Evolutionary conservation across 2,797 vertebrate genomes (phyloP).

Genomic region (Percopsis omiscomaycus): DNA sequence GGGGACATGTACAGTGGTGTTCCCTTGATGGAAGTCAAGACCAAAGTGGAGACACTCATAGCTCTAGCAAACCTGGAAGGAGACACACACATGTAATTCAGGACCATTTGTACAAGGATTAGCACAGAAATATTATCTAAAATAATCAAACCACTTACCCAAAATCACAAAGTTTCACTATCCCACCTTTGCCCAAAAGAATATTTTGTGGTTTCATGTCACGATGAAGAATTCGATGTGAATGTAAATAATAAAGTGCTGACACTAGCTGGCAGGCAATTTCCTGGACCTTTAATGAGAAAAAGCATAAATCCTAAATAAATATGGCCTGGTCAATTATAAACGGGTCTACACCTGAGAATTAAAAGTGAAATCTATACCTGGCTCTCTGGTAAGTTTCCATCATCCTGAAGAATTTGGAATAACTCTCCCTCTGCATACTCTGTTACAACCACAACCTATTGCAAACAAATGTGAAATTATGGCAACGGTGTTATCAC

Average conservation of each 20-base stretch:
- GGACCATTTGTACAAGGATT: not conserved
- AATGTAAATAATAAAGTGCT: constrained; percentile 95
- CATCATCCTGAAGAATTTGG: constrained; percentile 94
- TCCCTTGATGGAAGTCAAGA: constrained; percentile 97
- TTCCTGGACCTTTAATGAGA: constrained; percentile 78
- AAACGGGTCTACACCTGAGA: not conserved
- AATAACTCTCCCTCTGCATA: constrained; percentile 96
- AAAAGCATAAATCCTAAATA: not conserved
- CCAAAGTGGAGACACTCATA: constrained; percentile 94
- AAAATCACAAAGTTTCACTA: constrained; percentile 96
- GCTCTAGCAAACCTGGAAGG: constrained; percentile 89
- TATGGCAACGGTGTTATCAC: not conserved
- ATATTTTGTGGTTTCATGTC: constrained; percentile 99
- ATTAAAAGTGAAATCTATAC: constrained; percentile 58
- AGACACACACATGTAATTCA: not conserved
- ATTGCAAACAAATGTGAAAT: constrained; percentile 14
- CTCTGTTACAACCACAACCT: constrained; percentile 97
- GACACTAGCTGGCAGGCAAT: constrained; percentile 95
- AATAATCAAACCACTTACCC: constrained; percentile 77
- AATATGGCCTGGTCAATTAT: not conserved
- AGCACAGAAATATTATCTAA: not conserved
- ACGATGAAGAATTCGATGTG: constrained; percentile 94
- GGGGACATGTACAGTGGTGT: constrained; percentile 98
- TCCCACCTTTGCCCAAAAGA: constrained; percentile 87
- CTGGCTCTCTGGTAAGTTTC: constrained; percentile 87